Percentiles rank a stretch among this genome's conserved stretches.
These are phyloP conservation scores for Eriocheir sinensis DNA, from an alignment of 1,140 invertebrate species.

Conservation along the genomic window DNA sequence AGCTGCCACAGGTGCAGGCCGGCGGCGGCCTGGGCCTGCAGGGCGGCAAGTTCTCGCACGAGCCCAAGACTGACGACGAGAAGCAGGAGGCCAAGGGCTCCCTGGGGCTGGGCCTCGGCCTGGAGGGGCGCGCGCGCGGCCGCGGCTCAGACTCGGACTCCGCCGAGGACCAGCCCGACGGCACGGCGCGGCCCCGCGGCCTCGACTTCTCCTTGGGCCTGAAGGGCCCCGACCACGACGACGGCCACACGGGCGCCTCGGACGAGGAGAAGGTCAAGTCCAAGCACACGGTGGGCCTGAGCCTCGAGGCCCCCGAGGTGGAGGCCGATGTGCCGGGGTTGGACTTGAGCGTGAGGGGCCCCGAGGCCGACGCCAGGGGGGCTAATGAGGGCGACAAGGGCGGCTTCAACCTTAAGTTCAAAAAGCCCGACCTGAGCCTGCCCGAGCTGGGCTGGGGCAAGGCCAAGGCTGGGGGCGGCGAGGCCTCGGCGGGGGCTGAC, in stretches of 20 bases:
- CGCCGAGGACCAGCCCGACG: conserved; percentile 11
- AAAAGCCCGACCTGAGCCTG: conserved; percentile 49
- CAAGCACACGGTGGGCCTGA: conserved; percentile 48
- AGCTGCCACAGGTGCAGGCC: conserved; percentile 56
- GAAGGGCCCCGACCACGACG: conserved; percentile 58
- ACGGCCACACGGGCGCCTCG: conserved; percentile 55
- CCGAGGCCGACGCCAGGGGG: not conserved
- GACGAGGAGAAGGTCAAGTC: conserved; percentile 72
- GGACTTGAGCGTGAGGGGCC: not conserved
- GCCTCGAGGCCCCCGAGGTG: conserved; percentile 54
- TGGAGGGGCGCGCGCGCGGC: conserved; percentile 32
- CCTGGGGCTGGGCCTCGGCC: conserved; percentile 52
- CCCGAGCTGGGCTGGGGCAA: conserved; percentile 48
- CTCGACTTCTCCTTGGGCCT: conserved; percentile 54
- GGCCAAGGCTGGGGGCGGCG: conserved; percentile 3
- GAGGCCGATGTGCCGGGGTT: not conserved
- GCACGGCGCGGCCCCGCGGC: not conserved
- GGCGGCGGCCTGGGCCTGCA: conserved; percentile 58
- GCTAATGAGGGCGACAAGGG: conserved; percentile 4
- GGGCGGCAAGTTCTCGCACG: conserved; percentile 55
- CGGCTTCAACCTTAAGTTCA: conserved; percentile 44
- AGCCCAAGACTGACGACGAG: conserved; percentile 72
- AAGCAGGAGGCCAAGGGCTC: conserved; percentile 71
- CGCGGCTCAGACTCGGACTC: conserved; percentile 32
- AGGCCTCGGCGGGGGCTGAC: not conserved